Conservation (phyloP, 2,113 vertebrate genomes). For the human (Homo sapiens) region DNA sequence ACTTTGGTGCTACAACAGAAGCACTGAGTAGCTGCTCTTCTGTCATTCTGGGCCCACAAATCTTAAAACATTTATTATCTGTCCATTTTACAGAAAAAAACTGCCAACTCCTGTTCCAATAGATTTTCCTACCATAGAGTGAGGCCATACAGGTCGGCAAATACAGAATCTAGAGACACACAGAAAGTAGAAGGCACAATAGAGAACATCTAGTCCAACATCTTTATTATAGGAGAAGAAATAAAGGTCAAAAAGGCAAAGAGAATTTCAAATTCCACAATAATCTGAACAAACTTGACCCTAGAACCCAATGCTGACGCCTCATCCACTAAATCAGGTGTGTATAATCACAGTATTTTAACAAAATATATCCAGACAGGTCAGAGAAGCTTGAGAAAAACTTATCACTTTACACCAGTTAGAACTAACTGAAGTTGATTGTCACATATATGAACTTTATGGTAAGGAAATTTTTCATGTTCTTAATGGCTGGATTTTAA, state of each 20-base stretch:
- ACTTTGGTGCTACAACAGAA: neutral
- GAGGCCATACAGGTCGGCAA: neutral
- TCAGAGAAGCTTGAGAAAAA: conserved; percentile 2
- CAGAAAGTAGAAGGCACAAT: neutral
- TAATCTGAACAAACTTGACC: neutral
- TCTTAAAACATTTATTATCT: neutral
- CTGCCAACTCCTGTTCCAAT: neutral
- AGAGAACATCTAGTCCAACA: neutral
- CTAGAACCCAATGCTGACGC: neutral
- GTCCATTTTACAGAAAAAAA: neutral
- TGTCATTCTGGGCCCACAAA: neutral
- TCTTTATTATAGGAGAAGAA: neutral
- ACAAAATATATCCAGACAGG: neutral
- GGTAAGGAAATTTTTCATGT: neutral
- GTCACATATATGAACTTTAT: neutral
- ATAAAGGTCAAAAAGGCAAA: conserved; percentile 9
- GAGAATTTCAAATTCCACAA: neutral
- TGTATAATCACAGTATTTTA: neutral
- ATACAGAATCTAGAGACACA: neutral
- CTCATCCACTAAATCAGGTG: neutral
- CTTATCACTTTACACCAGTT: neutral
- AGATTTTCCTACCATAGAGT: neutral
- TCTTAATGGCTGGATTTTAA: neutral
- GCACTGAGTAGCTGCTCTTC: neutral
- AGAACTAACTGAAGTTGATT: neutral